These are phyloP conservation scores for Psephotus haematonotus DNA, from an alignment of 2,113 vertebrate genomes.

Conservation along the genomic window DNA sequence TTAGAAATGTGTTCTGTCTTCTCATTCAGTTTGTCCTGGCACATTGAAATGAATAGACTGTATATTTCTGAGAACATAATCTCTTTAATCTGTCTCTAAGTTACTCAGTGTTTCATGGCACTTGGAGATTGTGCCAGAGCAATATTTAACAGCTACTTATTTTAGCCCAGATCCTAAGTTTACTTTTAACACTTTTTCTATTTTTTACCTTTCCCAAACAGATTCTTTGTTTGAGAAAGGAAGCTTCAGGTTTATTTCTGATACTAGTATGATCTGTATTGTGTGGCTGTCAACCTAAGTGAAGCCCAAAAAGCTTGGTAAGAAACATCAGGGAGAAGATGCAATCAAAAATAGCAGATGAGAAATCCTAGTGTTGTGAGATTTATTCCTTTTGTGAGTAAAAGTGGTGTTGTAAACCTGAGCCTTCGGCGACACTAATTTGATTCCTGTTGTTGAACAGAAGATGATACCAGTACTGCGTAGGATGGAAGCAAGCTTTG, in stretches of 20 bases:
- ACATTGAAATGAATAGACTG: neutral
- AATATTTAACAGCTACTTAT: neutral
- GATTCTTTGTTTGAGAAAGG: neutral
- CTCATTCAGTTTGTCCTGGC: neutral
- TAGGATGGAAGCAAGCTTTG: neutral
- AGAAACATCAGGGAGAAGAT: neutral
- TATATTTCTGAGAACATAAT: neutral
- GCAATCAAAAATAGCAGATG: neutral
- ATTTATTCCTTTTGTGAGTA: neutral
- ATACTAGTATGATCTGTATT: neutral
- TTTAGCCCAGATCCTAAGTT: neutral
- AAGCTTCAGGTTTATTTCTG: neutral
- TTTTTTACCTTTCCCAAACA: neutral
- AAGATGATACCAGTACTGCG: neutral
- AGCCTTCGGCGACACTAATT: neutral
- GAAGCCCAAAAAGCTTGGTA: neutral
- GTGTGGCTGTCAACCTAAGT: neutral
- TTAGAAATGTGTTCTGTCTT: neutral
- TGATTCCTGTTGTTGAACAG: neutral
- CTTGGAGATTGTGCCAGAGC: neutral
- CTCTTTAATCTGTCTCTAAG: neutral
- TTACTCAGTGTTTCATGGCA: neutral
- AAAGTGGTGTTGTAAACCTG: neutral
- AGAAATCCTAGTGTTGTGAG: neutral
- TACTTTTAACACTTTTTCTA: neutral